Evolutionary conservation across 2,888 invertebrate species (phyloP).

Genomic region (Marronus borbonicus): DNA sequence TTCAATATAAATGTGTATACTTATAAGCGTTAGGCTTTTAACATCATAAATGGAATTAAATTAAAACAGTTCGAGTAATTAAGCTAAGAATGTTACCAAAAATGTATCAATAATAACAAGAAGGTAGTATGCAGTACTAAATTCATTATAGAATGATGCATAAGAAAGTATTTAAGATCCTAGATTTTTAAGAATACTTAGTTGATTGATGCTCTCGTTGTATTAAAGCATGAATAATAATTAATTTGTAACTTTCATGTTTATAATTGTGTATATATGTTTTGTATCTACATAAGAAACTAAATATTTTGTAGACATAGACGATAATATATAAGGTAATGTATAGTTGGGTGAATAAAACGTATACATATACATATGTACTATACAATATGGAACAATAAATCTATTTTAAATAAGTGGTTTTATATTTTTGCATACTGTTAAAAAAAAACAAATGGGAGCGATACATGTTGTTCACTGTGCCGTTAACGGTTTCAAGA

Average conservation of each 20-base stretch:
- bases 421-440: neutral
- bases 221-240: neutral
- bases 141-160: neutral
- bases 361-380: too few relatives aligned
- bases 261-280: slow-evolving; percentile 21
- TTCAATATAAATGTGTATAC: slow-evolving; percentile 8
- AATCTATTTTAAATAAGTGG: slow-evolving; percentile 33
- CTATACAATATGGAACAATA: slow-evolving; percentile 33
- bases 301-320: slow-evolving; percentile 10
- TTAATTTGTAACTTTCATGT: neutral
- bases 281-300: neutral
- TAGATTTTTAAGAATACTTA: too few relatives aligned
- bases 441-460: too few relatives aligned
- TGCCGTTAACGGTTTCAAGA: too few relatives aligned
- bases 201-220: neutral
- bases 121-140: slow-evolving; percentile 10
- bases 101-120: slow-evolving; percentile 21
- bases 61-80: slow-evolving; percentile 11
- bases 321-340: neutral
- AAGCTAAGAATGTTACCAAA: slow-evolving; percentile 30
- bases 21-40: neutral
- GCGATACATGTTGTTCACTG: too few relatives aligned
- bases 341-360: neutral
- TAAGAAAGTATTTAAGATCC: too few relatives aligned
- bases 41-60: neutral